Conservation (phyloP, 2,113 vertebrate genomes). For the Pithys albifrons region DNA sequence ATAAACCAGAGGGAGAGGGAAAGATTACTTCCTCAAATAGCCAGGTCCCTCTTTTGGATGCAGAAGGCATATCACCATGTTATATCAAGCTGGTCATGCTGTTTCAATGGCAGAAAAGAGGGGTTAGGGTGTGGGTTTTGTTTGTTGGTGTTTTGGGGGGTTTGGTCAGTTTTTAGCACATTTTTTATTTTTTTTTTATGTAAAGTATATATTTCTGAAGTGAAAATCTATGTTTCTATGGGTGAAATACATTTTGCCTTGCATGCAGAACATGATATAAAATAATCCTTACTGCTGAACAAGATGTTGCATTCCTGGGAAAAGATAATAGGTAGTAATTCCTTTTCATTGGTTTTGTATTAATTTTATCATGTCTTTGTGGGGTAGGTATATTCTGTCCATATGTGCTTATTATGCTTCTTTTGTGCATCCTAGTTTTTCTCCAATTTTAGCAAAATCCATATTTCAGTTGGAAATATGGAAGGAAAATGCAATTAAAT, state of each 20-base stretch:
- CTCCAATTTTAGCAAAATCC: neutral
- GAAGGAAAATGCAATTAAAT: neutral
- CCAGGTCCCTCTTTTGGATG: neutral
- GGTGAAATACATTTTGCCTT: neutral
- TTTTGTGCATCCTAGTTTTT: neutral
- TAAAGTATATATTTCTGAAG: neutral
- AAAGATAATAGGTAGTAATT: neutral
- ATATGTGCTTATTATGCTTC: neutral
- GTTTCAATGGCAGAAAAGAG: neutral
- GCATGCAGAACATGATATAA: neutral
- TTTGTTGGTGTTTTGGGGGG: neutral
- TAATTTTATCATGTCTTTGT: neutral
- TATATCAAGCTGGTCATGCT: neutral
- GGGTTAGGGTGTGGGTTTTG: neutral
- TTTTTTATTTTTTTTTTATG: neutral
- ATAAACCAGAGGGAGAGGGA: neutral
- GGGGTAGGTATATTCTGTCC: neutral
- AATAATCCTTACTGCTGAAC: neutral
- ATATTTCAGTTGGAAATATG: neutral
- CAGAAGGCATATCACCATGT: neutral
- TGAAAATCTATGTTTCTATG: neutral
- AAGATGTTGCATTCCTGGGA: neutral
- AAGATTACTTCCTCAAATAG: neutral
- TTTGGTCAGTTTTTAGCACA: neutral
- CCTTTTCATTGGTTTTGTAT: neutral